Evolutionary conservation across 1,140 invertebrate species (phyloP), one percentile per base, ranked within the genome.

Genomic region (Harpegnathos saltator): DNA sequence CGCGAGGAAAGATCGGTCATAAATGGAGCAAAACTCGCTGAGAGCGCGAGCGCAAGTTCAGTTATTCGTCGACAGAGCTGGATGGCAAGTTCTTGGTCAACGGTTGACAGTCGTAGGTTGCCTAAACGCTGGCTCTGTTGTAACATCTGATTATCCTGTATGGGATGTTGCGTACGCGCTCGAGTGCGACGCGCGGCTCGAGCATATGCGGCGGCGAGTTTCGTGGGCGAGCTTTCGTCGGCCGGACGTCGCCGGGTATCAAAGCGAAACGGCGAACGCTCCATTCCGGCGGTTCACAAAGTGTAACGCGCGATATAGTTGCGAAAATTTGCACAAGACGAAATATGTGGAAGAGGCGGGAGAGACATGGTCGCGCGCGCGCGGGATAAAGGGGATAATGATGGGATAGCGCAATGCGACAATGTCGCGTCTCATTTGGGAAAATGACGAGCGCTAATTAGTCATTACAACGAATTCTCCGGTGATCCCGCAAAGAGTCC

Each of bases 401-500:
- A 71, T n/a, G 14, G 9, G 0, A 44, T 11, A 69, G 14, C n/a
- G n/a, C n/a, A n/a, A n/a, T n/a, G 44, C 15, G 59, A 63, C 15
- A 54, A 62, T 48, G 38, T 71, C 19, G 19, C 29, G 54, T 19
- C 24, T 26, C 22, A 77, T 62, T 78, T 78, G 58, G 38, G n/a
- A 80, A 56, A 80, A 48, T 59, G 22, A 69, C 44, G 38, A 58
- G 44, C 22, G 26, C 38, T 80, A 80, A 80, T 69, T 69, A 71
- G 52, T 48, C n/a, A 80, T 69, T 78, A 78, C 22, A 26, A 69
- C 22, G 58, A 69, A 80, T 69, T 19, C n/a, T 69, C 22, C 56
- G 68, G 63, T 78, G 59, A 80, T 69, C 48, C 4, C 75, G 44
- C 58, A 80, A 80, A 59, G 75, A 80, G 33, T 69, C 69, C 69